Base-by-base conservation (phyloP, 30 jellyfish, hydroid and myxozoan genomes). In the Aurelia sp. region DNA sequence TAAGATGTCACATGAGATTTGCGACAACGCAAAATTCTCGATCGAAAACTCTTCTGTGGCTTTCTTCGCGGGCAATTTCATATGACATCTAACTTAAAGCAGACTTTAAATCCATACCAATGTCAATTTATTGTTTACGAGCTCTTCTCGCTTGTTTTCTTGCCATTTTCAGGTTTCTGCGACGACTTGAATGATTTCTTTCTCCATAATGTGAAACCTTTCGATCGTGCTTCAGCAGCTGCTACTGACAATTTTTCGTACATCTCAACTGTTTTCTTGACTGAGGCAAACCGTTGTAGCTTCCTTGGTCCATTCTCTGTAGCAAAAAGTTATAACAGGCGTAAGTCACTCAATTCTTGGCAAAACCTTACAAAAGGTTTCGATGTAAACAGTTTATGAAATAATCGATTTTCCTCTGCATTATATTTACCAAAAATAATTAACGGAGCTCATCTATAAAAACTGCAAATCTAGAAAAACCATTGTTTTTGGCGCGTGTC, bases 241-340 rank as follows among this genome's bases (percentile, higher is more conserved):
- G 86, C 97, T 19, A 59, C 57, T 57, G 90, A 52, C 4, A 95
- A 58, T 63, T 89, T 74, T 57, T 95, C 99, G 82, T 89, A 95
- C 84, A 88, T 72, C 51, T 95, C 99, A 15, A 95, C 97, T 20
- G 95, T 84, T 63, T 80, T 95, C 91, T 85, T 81, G 20, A 95
- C 99, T 15, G 99, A 95, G 41, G 91, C 88, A n/a, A 93, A 91
- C 4, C 99, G 88, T 57, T 90, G 94, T 62, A 90, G 86, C 17
- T 82, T 70, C 64, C 88, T 89, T 11, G 79, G 90, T 59, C 89
- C 99, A 48, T 83, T 80, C 10, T 69, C 97, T 87, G 67, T 9
- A 71, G n/a, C n/a, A 68, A 13, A 40, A 77, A 0, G 63, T 50
- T 1, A 64, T 10, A 10, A 19, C 72, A 35, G 41, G 30, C 10